Conservation (phyloP, 2,113 vertebrate species). For the Phycodurus eques region DNA sequence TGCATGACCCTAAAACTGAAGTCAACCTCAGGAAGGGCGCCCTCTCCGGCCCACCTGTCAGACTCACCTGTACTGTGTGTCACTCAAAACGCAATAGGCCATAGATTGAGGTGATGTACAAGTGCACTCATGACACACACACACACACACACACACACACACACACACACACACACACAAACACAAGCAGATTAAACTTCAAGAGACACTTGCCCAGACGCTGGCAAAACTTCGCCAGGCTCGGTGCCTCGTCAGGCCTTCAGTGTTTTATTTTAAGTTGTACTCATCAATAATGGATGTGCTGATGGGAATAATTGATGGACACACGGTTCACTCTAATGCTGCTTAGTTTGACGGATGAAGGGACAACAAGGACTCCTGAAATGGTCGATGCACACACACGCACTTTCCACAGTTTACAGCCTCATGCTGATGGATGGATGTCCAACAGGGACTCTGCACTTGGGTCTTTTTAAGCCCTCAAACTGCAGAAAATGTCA, state of each 20-base stretch:
- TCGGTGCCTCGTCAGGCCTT: slow-evolving; percentile 60
- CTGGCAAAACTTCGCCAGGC: slow-evolving; percentile 41
- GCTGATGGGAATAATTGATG: slow-evolving; percentile 69
- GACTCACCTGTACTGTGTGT: slow-evolving; percentile 24
- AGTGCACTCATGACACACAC: neutral
- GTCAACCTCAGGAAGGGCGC: slow-evolving; percentile 3
- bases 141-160: neutral
- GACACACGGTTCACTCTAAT: slow-evolving; percentile 66
- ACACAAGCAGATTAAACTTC: slow-evolving; percentile 18
- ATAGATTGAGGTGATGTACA: slow-evolving; percentile 3
- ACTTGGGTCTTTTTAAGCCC: slow-evolving; percentile 35
- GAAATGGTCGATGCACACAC: slow-evolving; percentile 29
- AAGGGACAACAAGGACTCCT: slow-evolving; percentile 60
- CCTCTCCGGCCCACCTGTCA: slow-evolving; percentile 17
- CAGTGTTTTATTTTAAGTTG: slow-evolving; percentile 69
- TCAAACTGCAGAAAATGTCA: slow-evolving; percentile 20
- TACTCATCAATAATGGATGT: slow-evolving; percentile 65
- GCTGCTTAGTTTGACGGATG: slow-evolving; percentile 68
- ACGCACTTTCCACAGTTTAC: slow-evolving; percentile 38
- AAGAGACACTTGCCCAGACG: neutral
- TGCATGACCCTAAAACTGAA: slow-evolving; percentile 1
- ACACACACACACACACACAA: neutral
- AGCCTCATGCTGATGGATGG: slow-evolving; percentile 58
- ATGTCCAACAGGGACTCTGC: slow-evolving; percentile 42
- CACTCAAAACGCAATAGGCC: slow-evolving; percentile 18